Conservation (phyloP, 2,888 invertebrate species). For the Drosophila imparisetae region DNA sequence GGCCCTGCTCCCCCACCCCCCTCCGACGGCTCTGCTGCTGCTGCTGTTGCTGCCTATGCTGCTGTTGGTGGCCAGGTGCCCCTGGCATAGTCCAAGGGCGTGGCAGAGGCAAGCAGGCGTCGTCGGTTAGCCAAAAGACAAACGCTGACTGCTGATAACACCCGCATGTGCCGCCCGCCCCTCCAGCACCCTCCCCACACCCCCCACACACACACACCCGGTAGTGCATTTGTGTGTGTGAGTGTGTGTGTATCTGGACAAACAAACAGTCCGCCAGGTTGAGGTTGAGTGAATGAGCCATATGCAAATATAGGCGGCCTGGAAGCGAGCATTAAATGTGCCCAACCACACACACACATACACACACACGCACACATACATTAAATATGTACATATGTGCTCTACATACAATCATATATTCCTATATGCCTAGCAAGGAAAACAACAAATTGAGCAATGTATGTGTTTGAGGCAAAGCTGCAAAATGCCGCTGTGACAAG, state of each 20-base stretch:
- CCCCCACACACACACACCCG: background rate
- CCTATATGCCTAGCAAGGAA: constrained; percentile 31
- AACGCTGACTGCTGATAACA: constrained; percentile 73
- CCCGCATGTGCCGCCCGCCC: constrained; percentile 62
- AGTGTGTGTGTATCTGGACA: constrained; percentile 69
- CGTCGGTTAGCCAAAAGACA: constrained; percentile 66
- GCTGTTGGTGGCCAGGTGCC: constrained; percentile 55
- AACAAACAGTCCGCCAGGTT: constrained; percentile 72
- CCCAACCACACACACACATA: constrained; percentile 19
- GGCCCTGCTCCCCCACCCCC: background rate
- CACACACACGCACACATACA: constrained; percentile 2
- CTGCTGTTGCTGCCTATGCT: constrained; percentile 31
- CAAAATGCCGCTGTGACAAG: constrained; percentile 53
- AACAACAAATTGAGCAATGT: constrained; percentile 48
- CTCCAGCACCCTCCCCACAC: constrained; percentile 1
- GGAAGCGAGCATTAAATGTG: constrained; percentile 69
- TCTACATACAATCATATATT: background rate
- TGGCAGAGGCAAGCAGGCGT: constrained; percentile 18
- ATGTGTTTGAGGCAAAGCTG: constrained; percentile 31
- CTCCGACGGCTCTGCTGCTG: background rate
- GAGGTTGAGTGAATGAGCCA: constrained; percentile 75
- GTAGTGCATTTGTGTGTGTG: constrained; percentile 20
- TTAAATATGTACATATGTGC: constrained; percentile 2
- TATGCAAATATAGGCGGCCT: constrained; percentile 76
- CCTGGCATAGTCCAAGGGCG: constrained; percentile 31